A percentile compares a stretch with the other conserved stretches of the same genome.
Conservation (phyloP, 2,797 vertebrate species). For the Lagocephalus sceleratus region DNA sequence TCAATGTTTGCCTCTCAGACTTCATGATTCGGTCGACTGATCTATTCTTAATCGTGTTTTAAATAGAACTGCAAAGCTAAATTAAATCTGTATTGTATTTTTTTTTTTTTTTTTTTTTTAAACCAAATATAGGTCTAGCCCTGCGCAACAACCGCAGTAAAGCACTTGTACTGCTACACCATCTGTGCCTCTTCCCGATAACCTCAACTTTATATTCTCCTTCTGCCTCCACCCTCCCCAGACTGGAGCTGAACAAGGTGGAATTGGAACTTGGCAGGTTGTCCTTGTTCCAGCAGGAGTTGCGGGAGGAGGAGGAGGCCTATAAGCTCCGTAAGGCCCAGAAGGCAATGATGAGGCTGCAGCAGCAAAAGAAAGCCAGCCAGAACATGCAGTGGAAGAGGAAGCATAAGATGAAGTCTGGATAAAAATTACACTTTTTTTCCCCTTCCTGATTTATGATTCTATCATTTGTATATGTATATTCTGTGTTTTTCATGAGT, state of each 20-base stretch:
- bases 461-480: too few species aligned
- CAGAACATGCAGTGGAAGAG: slow-evolving; percentile 56
- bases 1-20: background rate
- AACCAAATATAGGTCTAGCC: background rate
- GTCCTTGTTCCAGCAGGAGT: slow-evolving; percentile 45
- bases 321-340: slow-evolving; percentile 54
- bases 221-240: slow-evolving; percentile 33
- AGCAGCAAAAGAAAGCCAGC: slow-evolving; percentile 66
- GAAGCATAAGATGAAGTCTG: slow-evolving; percentile 69
- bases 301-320: slow-evolving; percentile 64
- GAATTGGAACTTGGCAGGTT: slow-evolving; percentile 76
- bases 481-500: too few species aligned
- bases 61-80: background rate
- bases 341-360: slow-evolving; percentile 56
- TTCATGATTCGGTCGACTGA: background rate
- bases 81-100: background rate
- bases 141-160: background rate
- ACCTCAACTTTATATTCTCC: slow-evolving; percentile 14
- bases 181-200: slow-evolving; percentile 1
- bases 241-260: slow-evolving; percentile 74
- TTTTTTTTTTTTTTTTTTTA: background rate
- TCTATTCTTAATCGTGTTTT: background rate
- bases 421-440: background rate
- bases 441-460: too few species aligned
- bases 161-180: background rate